phyloP scores from a whole-genome alignment of 2,888 invertebrate genomes.

The Criorhina ranunculi region DNA sequence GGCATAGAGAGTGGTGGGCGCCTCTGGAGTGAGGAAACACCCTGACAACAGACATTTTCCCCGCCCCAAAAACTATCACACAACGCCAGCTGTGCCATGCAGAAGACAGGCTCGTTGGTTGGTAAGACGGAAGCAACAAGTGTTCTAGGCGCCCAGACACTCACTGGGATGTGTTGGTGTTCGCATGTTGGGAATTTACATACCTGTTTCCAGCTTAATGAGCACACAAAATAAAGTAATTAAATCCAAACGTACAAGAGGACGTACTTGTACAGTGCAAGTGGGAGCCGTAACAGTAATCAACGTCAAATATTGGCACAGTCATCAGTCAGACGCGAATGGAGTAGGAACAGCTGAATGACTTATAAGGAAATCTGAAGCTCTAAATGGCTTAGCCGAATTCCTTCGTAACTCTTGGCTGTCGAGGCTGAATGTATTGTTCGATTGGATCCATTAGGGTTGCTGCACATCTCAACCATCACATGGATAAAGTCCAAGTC shows the following conservation, averaged over 20 bases:
- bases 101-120: background rate
- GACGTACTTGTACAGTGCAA: background rate
- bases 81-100: background rate
- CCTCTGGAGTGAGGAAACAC: background rate
- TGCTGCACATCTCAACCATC: conserved; percentile 5
- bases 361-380: conserved; percentile 3
- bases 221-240: conserved; percentile 56
- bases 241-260: conserved; percentile 31
- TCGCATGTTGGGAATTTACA: conserved; percentile 36
- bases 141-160: conserved; percentile 31
- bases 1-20: too few species aligned
- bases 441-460: conserved; percentile 38
- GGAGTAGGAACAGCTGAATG: conserved; percentile 13
- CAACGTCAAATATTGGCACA: conserved; percentile 36
- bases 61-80: background rate
- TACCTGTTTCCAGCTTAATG: conserved; percentile 41
- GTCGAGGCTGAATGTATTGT: conserved; percentile 3
- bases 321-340: background rate
- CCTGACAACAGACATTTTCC: too few species aligned
- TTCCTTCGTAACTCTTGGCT: background rate
- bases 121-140: conserved; percentile 57
- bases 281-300: conserved; percentile 22
- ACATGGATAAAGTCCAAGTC: conserved; percentile 32
- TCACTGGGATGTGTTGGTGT: background rate
- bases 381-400: too few species aligned